Percentiles rank a stretch among this genome's conserved stretches.
These are phyloP conservation scores for Urocolius indicus DNA, from an alignment of 2,113 vertebrate genomes.

Conservation along the genomic window DNA sequence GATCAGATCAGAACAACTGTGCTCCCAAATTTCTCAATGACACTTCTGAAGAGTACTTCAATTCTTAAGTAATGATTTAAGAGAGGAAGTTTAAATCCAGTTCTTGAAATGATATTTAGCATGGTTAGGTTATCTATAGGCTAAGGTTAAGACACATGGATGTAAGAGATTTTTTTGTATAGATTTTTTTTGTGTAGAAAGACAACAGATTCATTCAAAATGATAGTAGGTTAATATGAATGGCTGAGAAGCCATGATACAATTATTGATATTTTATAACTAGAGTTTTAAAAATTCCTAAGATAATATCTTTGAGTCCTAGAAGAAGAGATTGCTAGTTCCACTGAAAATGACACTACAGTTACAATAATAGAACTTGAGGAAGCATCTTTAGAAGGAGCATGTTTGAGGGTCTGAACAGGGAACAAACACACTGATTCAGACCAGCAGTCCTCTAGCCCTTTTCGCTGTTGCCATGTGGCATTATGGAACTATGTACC, in stretches of 20 bases:
- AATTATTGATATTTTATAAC: background rate
- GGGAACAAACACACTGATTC: fast-evolving
- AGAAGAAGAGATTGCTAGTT: background rate
- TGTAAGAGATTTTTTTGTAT: background rate
- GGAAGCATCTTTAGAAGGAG: background rate
- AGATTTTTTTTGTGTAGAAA: background rate
- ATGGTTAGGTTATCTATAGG: background rate
- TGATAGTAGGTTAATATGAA: background rate
- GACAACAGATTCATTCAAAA: background rate
- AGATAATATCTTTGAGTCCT: background rate
- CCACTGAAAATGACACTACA: background rate
- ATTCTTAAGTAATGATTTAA: background rate
- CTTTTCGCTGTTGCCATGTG: background rate
- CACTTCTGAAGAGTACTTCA: background rate
- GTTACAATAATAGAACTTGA: background rate
- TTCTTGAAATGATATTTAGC: background rate
- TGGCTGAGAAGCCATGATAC: background rate
- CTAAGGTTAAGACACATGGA: background rate
- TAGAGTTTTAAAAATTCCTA: background rate
- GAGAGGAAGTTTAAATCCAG: background rate
- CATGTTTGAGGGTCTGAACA: background rate
- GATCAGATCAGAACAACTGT: background rate
- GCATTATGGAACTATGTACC: background rate
- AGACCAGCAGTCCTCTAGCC: background rate
- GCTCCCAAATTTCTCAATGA: background rate